Base-by-base conservation (phyloP, 1,140 invertebrate species). In the Drosophila cardini region DNA sequence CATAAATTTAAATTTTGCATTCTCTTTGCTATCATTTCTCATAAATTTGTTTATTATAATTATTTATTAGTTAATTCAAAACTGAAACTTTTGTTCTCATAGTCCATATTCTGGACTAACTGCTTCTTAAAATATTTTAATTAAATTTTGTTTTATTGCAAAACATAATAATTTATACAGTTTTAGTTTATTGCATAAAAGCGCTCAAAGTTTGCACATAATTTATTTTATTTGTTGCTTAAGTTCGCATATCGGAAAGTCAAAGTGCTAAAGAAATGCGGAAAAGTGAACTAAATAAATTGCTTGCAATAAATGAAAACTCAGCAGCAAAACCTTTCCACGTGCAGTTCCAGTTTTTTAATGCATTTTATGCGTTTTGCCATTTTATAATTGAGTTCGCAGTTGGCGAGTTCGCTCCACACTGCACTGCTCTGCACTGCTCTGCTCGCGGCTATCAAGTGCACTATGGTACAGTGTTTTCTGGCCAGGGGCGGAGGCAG, bases 301-400 rank as follows among this genome's bases (percentile, higher is more conserved):
- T 87, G 82, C 72, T 58, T 67, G 75, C 63, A 63, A 78, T 79
- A 70, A 83, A 76, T 45, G 40, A 75, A 78, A 78, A 65, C 67
- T 74, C 74, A 53, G 72, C 76, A 77, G 48, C 21, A 77, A 81
- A 79, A 69, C 76, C 76, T 89, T 83, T 83, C 73, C 77, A 84
- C 85, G 87, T 84, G 84, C 84, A 80, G 63, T 87, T 89, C 21
- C 21, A 26, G 21, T 26, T 26, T 26, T 26, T 89, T 89, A 89
- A 89, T 89, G 84, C 84, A 80, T 90, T 89, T 84, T 84, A 82
- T 89, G 84, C 84, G 85, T 89, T 89, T 74, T 82, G 50, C 79
- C 68, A 72, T 56, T 78, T 87, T 89, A 90, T 90, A 89, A 89
- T 89, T 89, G 80, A 89, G 84, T 78, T 89, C 84, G 70, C 70